These are phyloP conservation scores for Protaetia brevitarsis DNA, from an alignment of 1,140 invertebrate genomes.

Conservation along the genomic window DNA sequence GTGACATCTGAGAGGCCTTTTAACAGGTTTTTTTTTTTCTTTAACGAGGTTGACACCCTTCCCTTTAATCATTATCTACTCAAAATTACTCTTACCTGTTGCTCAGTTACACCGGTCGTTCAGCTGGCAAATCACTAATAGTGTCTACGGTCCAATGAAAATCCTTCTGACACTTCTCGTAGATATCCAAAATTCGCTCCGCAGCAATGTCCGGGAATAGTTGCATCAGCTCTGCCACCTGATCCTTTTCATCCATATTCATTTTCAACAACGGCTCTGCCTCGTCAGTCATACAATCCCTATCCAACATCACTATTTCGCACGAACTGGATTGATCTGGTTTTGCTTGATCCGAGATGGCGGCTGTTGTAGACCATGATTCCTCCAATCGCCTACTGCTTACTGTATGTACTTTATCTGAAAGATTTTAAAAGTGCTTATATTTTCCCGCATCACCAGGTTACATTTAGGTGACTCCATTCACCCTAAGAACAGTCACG, in stretches of 20 bases:
- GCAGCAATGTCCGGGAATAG: slow-evolving; percentile 65
- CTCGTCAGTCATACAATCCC: slow-evolving; percentile 60
- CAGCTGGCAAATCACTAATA: slow-evolving; percentile 49
- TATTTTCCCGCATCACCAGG: too few relatives aligned
- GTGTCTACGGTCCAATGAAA: slow-evolving; percentile 73
- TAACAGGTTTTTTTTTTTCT: too few relatives aligned
- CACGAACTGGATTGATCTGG: background rate
- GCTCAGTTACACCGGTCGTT: slow-evolving; percentile 22
- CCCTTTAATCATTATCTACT: too few relatives aligned
- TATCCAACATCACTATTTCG: slow-evolving; percentile 57
- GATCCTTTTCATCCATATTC: slow-evolving; percentile 31
- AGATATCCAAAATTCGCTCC: slow-evolving; percentile 63
- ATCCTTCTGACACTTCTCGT: slow-evolving; percentile 69
- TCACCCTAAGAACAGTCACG: too few relatives aligned
- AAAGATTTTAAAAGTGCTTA: too few relatives aligned
- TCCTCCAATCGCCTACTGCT: too few relatives aligned
- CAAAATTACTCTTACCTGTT: background rate
- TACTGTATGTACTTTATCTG: too few relatives aligned
- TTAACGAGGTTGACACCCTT: too few relatives aligned
- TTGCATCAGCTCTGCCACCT: slow-evolving; percentile 44
- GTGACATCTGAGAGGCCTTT: too few relatives aligned
- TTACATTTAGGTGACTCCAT: too few relatives aligned
- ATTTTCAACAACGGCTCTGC: slow-evolving; percentile 28
- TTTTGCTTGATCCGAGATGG: too few relatives aligned
- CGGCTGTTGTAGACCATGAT: too few relatives aligned